These are phyloP conservation scores for Drosophila mercatorum DNA, from an alignment of 2,888 invertebrate species.

Conservation along the genomic window DNA sequence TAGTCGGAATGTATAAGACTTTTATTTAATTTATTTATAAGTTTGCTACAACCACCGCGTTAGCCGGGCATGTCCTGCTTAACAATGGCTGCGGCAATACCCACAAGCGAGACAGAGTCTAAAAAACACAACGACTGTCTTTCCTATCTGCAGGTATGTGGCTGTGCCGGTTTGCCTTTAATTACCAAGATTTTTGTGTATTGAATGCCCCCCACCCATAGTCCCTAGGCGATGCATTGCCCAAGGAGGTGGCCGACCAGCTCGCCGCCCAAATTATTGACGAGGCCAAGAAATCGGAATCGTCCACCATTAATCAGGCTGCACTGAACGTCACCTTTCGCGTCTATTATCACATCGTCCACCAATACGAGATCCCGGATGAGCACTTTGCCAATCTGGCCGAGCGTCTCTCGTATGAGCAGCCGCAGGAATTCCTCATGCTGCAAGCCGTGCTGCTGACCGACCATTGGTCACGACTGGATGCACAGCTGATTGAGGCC, in stretches of 20 bases:
- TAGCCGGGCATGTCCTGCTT: slow-evolving; percentile 8
- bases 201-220: slow-evolving; percentile 12
- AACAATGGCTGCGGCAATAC: slow-evolving; percentile 40
- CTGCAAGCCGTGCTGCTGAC: slow-evolving; percentile 80
- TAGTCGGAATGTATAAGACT: slow-evolving; percentile 34
- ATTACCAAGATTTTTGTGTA: not conserved
- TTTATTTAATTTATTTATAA: slow-evolving; percentile 34
- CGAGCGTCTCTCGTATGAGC: slow-evolving; percentile 18
- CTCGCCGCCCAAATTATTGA: slow-evolving; percentile 53
- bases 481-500: slow-evolving; percentile 54
- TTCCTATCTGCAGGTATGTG: slow-evolving; percentile 49
- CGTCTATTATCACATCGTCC: slow-evolving; percentile 75
- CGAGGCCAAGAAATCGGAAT: slow-evolving; percentile 43
- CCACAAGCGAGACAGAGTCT: not conserved
- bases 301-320: slow-evolving; percentile 67
- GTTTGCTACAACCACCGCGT: slow-evolving; percentile 5
- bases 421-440: slow-evolving; percentile 65
- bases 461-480: slow-evolving; percentile 62
- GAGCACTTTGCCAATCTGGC: slow-evolving; percentile 53
- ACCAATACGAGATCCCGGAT: slow-evolving; percentile 63
- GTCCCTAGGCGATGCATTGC: slow-evolving; percentile 60
- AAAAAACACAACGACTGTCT: slow-evolving; percentile 50
- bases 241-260: slow-evolving; percentile 52
- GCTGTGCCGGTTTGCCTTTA: not conserved
- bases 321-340: slow-evolving; percentile 77